Base-by-base conservation (phyloP, 2,113 vertebrate genomes). In the Paramisgurnus dabryanus region DNA sequence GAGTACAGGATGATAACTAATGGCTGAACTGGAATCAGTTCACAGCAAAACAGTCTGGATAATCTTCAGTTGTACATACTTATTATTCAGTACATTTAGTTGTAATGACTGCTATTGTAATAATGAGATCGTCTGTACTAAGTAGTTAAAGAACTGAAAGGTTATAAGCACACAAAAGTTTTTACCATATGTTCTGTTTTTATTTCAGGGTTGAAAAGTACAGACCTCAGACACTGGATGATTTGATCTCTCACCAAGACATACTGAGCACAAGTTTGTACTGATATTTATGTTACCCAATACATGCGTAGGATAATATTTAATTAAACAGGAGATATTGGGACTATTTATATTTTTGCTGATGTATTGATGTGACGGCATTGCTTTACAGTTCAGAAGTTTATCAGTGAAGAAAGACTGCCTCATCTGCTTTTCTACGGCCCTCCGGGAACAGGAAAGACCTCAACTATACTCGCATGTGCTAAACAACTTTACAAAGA, bases 341-440 rank as follows among this genome's bases (percentile, higher is more conserved):
- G 27, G 27, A 34, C 27, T 34, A 7, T 47, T 6, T 47, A 47
- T 7, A 47, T 47, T 47, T 47, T 7, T 10, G 6, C 45, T 47
- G 45, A 0, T 58, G n/a, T 18, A 10, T 6, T 47, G 1, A 18
- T 58, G n/a, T 58, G 55, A 13, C n/a, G 55, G 6, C 12, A 5
- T 15, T 40, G 2, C 55, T 22, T 60, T 53, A 60, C 86, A 99
- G 97, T 98, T 90, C 95, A 96, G 87, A 95, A 89, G 76, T 99
- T 99, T 82, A 96, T 99, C 88, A 97, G 85, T 40, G 95, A 98
- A 88, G 98, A 98, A 50, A 92, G 93, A 1, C 92, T 99, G 50
- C 97, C 98, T 0, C 98, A 99, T 39, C 93, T 99, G 4, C 90
- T 99, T 68, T 94, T 99, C 81, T 99, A 99, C n/a, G 98, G 98